phyloP scores from a whole-genome alignment of 2,888 invertebrate species.

The Epirrhoe tristata region DNA sequence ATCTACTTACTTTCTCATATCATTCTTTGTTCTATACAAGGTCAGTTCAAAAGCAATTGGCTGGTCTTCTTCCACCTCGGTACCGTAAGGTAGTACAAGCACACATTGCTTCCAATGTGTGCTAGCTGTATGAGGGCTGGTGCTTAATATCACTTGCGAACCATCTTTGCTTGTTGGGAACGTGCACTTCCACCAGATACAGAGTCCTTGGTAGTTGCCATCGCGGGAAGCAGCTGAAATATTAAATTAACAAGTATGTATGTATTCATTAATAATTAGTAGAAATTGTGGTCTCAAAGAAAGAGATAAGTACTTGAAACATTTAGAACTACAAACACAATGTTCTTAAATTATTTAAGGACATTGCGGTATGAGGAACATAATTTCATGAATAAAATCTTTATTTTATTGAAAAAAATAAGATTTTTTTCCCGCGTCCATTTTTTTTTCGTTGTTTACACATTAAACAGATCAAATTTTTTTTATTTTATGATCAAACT shows the following conservation, averaged over 20 bases:
- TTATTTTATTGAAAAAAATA: too few species aligned
- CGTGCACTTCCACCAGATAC: conserved; percentile 92
- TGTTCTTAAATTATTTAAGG: too few species aligned
- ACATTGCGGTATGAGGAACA: too few species aligned
- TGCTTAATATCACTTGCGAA: conserved; percentile 88
- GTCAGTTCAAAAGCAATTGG: conserved; percentile 89
- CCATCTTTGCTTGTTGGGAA: conserved; percentile 87
- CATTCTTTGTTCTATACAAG: conserved; percentile 81
- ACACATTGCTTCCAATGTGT: conserved; percentile 99
- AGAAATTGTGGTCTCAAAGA: too few species aligned
- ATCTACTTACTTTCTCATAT: conserved; percentile 70
- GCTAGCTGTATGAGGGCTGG: conserved; percentile 88
- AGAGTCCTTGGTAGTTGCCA: conserved; percentile 90
- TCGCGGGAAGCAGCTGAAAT: conserved; percentile 79
- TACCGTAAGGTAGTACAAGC: conserved; percentile 89
- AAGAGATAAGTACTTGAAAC: not conserved
- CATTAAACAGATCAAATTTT: too few species aligned
- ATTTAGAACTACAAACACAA: too few species aligned
- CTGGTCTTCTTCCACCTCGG: conserved; percentile 83
- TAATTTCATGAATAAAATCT: too few species aligned
- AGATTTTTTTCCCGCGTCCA: too few species aligned
- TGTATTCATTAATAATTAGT: too few species aligned
- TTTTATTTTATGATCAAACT: too few species aligned
- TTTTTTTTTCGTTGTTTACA: too few species aligned
- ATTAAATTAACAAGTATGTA: too few species aligned